Percentiles rank a stretch among this genome's conserved stretches.
Conservation (phyloP, 2,797 vertebrate genomes). For the Pseudocheirus occidentalis region DNA sequence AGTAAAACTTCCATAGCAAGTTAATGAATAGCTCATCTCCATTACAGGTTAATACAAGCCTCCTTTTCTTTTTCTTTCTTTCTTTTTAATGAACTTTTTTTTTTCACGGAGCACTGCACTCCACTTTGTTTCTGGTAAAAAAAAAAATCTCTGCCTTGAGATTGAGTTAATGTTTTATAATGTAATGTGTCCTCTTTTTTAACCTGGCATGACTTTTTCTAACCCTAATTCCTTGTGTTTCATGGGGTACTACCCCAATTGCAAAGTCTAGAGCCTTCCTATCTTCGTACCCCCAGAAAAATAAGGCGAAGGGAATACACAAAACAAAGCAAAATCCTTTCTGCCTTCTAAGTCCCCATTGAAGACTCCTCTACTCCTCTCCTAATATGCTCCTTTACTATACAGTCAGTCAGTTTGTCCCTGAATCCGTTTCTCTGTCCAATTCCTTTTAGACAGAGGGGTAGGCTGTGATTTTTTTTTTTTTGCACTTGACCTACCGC, state of each 20-base stretch:
- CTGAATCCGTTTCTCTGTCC: slow-evolving; percentile 59
- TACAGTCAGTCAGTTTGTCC: not conserved
- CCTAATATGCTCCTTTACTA: not conserved
- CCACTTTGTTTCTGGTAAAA: slow-evolving; percentile 44
- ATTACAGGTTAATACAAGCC: slow-evolving; percentile 66
- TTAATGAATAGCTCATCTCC: slow-evolving; percentile 83
- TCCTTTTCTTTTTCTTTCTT: slow-evolving; percentile 4
- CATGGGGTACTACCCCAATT: slow-evolving; percentile 13
- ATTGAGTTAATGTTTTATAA: slow-evolving; percentile 79
- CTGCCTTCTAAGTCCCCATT: not conserved
- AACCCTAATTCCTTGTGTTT: slow-evolving; percentile 30
- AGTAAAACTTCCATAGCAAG: slow-evolving; percentile 68
- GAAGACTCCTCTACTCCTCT: rapidly evolving
- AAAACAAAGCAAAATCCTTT: not conserved
- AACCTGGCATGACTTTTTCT: slow-evolving; percentile 61
- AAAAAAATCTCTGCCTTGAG: slow-evolving; percentile 48
- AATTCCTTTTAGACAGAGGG: slow-evolving; percentile 69
- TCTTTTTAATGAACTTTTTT: slow-evolving; percentile 64
- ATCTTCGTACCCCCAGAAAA: not conserved
- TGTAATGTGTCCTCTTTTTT: slow-evolving; percentile 54
- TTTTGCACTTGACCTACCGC: slow-evolving; percentile 91
- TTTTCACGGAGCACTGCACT: slow-evolving; percentile 74
- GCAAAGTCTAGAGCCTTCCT: not conserved
- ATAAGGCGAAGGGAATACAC: not conserved
- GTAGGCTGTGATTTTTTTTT: slow-evolving; percentile 79